A percentile compares a stretch with the other conserved stretches of the same genome.
phyloP scores from a whole-genome alignment of 2,888 invertebrate genomes.

The Sturmia bella region DNA sequence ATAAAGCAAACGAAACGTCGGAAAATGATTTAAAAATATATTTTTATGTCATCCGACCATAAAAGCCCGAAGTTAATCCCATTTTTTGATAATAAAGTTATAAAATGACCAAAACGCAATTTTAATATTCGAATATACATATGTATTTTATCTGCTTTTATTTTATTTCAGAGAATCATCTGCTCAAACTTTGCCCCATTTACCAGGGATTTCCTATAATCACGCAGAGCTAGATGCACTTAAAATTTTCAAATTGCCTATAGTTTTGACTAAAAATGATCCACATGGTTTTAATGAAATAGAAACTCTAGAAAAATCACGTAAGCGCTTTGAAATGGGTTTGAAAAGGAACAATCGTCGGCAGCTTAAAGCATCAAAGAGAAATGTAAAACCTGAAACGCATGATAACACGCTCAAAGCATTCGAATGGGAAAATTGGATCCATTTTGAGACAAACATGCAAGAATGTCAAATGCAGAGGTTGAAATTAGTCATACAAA shows the following conservation, averaged over 20 bases:
- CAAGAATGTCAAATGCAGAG: conserved; percentile 87
- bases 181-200: conserved; percentile 79
- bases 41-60: too few relatives aligned
- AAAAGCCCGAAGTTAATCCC: too few relatives aligned
- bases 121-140: too few relatives aligned
- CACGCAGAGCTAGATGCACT: conserved; percentile 72
- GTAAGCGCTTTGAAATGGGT: conserved; percentile 86
- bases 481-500: conserved; percentile 82
- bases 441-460: conserved; percentile 90
- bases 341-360: conserved; percentile 83
- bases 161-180: conserved; percentile 78
- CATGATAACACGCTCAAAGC: conserved; percentile 87
- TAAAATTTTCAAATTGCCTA: conserved; percentile 78
- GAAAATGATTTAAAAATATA: too few relatives aligned
- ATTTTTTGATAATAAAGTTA: too few relatives aligned
- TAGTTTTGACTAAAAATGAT: conserved; percentile 74
- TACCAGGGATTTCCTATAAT: conserved; percentile 75
- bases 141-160: too few relatives aligned
- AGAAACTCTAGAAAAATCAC: conserved; percentile 86
- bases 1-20: too few relatives aligned
- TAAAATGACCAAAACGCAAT: too few relatives aligned
- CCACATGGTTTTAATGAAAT: conserved; percentile 80
- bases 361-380: conserved; percentile 83
- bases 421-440: conserved; percentile 92
- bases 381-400: conserved; percentile 74